Percentiles rank a stretch among this genome's conserved stretches.
Conservation (phyloP, 2,888 invertebrate species). For the Lepas anatifera region DNA sequence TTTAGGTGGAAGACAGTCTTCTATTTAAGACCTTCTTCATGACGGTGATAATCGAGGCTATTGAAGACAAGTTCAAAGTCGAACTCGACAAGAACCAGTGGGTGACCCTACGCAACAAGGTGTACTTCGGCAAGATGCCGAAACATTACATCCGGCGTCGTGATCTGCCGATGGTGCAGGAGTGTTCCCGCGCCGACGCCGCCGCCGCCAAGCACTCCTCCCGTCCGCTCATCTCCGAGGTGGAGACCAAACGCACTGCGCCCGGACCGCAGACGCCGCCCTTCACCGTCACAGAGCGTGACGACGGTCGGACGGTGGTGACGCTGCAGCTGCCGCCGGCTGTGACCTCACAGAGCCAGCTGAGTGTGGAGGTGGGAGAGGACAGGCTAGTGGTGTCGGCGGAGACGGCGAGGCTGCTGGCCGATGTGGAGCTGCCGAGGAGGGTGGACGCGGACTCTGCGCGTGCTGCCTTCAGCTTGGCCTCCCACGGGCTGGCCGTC, state of each 20-base stretch:
- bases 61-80: neutral
- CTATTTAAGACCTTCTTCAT: conserved; percentile 7
- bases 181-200: neutral
- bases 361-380: neutral
- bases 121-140: conserved; percentile 9
- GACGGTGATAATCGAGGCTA: neutral
- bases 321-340: neutral
- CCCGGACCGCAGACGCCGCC: neutral
- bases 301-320: neutral
- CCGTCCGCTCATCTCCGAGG: neutral
- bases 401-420: neutral
- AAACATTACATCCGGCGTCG: neutral
- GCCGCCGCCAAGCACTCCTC: neutral
- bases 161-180: conserved; percentile 11
- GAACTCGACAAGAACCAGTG: neutral
- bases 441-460: neutral
- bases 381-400: neutral
- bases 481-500: neutral
- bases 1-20: neutral
- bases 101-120: neutral
- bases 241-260: neutral
- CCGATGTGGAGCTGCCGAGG: neutral
- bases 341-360: neutral
- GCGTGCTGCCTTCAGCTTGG: neutral
- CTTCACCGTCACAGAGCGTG: neutral